Percentiles rank a stretch among this genome's conserved stretches.
phyloP scores from a whole-genome alignment of 2,113 vertebrate species.

The Apodemus speciosus region DNA sequence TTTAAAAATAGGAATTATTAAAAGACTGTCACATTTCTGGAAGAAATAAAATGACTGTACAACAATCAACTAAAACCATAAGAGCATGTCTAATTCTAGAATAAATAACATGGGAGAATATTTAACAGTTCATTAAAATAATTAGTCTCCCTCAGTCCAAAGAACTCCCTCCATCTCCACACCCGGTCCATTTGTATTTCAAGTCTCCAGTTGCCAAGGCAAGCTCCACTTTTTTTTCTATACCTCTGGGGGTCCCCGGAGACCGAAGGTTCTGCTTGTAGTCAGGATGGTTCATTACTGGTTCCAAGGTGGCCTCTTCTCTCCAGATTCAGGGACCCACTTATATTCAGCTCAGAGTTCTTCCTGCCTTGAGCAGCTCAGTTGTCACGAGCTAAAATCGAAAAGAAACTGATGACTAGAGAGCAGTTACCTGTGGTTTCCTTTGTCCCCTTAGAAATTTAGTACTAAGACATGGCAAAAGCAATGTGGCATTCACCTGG shows the following conservation, averaged over 20 bases:
- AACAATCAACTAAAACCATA: slow-evolving; percentile 55
- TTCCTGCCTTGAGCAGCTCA: slow-evolving; percentile 77
- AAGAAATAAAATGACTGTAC: slow-evolving; percentile 54
- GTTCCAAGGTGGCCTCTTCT: slow-evolving; percentile 82
- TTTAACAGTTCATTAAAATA: slow-evolving; percentile 51
- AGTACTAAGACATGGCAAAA: neutral
- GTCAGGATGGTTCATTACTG: slow-evolving; percentile 83
- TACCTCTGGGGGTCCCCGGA: slow-evolving; percentile 86
- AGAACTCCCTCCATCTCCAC: neutral
- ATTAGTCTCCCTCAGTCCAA: neutral
- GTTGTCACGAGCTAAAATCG: slow-evolving; percentile 84
- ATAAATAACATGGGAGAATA: slow-evolving; percentile 46
- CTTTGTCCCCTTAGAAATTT: neutral
- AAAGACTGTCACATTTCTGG: slow-evolving; percentile 48
- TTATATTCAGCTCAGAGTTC: slow-evolving; percentile 79
- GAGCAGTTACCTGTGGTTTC: neutral
- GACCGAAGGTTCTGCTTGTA: slow-evolving; percentile 81
- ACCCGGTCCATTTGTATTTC: neutral
- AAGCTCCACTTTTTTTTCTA: slow-evolving; percentile 62
- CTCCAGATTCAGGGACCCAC: slow-evolving; percentile 77
- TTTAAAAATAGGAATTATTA: slow-evolving; percentile 45
- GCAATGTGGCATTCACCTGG: neutral
- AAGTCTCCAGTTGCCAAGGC: neutral
- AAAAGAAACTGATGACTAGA: slow-evolving; percentile 73
- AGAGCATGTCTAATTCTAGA: slow-evolving; percentile 55